Evolutionary conservation across 2,888 invertebrate genomes (phyloP), one percentile per base, ranked within the genome.

Genomic region (Myopa testacea): DNA sequence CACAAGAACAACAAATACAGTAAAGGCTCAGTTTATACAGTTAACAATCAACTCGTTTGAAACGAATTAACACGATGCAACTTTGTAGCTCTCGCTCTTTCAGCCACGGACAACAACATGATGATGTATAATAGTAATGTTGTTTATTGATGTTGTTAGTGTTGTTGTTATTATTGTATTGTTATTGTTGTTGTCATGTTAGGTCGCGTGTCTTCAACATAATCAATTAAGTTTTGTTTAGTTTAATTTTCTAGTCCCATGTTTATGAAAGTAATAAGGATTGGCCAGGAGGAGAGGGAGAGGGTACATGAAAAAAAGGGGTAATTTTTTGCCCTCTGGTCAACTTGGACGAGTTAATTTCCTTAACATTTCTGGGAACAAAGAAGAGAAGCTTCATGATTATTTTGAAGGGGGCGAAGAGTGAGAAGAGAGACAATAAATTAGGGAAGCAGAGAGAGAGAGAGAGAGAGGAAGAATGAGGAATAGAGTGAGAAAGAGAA

Each of bases 161-260:
- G 16, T 55, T 55, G 10, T 55, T 55, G 10, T 55, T 55, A 16
- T n/a, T n/a, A 8, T 55, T 55, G n/a, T n/a, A 16, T 16, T 55
- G 5, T 55, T n/a, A 3, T 55, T 55, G 55, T 16, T 10, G 14
- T 55, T 55, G n/a, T 12, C 14, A n/a, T 55, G n/a, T 55, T 12
- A n/a, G 16, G 55, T 55, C 55, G 55, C 55, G 55, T 55, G 55
- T 55, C 55, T 55, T 55, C 55, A 55, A 10, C 55, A 55, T 55
- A 55, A 55, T 55, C 55, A 55, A 55, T 55, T 55, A 55, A 55
- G n/a, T 55, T 55, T n/a, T 55, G n/a, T 55, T 55, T 55, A 55
- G 55, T 55, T n/a, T n/a, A 0, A 5, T 6, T 55, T 16, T 55
- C n/a, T 55, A 45, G 45, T 6, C n/a, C 3, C 14, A 55, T n/a